phyloP scores from a whole-genome alignment of 2,797 vertebrate species.

The Myiothlypis coronata region DNA sequence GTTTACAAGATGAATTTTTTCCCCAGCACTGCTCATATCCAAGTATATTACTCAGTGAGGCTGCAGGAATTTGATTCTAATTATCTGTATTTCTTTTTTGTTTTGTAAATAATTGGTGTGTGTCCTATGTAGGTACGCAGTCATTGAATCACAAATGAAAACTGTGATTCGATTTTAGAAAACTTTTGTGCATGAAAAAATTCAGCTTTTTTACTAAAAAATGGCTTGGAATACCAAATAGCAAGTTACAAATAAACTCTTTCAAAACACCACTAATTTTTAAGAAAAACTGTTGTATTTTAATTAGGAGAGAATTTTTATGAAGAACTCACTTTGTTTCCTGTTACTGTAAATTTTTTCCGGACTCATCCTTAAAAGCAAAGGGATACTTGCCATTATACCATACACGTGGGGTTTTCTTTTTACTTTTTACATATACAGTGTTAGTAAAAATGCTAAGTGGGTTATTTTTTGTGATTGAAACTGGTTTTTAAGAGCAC shows the following conservation, averaged over 20 bases:
- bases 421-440: accelerated
- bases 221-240: not conserved
- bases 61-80: not conserved
- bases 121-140: not conserved
- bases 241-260: not conserved
- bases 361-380: not conserved
- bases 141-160: not conserved
- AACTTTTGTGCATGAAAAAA: not conserved
- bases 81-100: not conserved
- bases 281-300: not conserved
- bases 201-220: not conserved
- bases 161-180: not conserved
- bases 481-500: not conserved
- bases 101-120: not conserved
- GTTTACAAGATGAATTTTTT: not conserved
- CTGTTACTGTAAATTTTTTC: not conserved
- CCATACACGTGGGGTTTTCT: not conserved
- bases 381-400: not conserved
- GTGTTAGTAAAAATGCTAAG: not conserved
- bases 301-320: not conserved
- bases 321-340: not conserved
- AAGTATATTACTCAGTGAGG: not conserved
- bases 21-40: not conserved
- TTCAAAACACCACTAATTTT: not conserved
- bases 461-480: not conserved